Conservation (phyloP, 2,113 vertebrate species). For the Synodontis membranacea region DNA sequence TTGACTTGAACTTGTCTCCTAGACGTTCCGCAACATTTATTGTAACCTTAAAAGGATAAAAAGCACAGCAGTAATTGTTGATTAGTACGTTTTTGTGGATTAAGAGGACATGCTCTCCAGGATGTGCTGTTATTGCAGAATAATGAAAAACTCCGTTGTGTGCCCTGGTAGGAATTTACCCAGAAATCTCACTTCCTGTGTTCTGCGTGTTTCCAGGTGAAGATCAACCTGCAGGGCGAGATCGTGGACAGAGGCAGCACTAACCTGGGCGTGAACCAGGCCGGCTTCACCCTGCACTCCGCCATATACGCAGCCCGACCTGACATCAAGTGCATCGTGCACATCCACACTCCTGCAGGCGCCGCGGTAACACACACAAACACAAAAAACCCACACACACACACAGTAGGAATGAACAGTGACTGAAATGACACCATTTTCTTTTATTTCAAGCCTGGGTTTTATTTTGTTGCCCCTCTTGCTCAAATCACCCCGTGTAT, state of each 20-base stretch:
- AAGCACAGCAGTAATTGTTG: neutral
- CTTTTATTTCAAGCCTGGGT: neutral
- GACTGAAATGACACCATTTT: neutral
- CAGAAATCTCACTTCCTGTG: neutral
- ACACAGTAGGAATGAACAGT: too few species aligned
- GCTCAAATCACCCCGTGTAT: neutral
- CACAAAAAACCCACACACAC: neutral
- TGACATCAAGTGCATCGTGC: conserved; percentile 87
- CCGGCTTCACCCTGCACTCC: conserved; percentile 90
- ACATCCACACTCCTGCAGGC: conserved; percentile 90
- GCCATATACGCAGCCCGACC: conserved; percentile 89
- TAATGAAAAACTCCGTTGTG: too few species aligned
- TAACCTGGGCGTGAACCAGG: conserved; percentile 91
- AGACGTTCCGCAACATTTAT: neutral
- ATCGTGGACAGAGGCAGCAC: conserved; percentile 93
- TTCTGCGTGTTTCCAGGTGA: conserved; percentile 76
- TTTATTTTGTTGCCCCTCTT: neutral
- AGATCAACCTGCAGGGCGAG: conserved; percentile 91
- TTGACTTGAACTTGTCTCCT: neutral
- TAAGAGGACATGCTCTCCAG: too few species aligned
- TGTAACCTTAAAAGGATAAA: neutral
- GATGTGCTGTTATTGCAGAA: neutral
- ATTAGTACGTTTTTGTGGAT: neutral
- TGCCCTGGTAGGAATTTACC: neutral
- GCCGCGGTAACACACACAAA: conserved; percentile 76